Evolutionary conservation across 2,113 vertebrate species (phyloP).

Genomic region (Cryptotis parvus): DNA sequence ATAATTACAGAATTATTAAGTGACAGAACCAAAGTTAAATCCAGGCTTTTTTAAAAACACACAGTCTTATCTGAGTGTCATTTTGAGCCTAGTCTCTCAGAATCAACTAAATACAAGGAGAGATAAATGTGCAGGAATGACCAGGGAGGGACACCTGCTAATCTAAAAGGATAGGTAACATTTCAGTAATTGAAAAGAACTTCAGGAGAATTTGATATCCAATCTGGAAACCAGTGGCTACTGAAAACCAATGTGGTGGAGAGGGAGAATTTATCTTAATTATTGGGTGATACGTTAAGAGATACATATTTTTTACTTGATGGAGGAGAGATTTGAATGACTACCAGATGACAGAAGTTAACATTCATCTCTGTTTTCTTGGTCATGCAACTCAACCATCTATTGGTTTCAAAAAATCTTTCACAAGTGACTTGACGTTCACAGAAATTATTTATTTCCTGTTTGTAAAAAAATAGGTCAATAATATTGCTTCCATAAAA

Average conservation of each 20-base stretch:
- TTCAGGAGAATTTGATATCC: background rate
- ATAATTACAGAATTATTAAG: background rate
- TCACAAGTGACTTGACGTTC: background rate
- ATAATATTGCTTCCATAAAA: background rate
- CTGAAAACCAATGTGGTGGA: background rate
- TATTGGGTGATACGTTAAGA: background rate
- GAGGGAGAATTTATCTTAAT: background rate
- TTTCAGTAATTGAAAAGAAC: conserved; percentile 18
- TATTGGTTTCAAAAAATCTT: background rate
- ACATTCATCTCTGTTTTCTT: background rate
- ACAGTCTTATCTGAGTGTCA: background rate
- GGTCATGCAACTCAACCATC: background rate
- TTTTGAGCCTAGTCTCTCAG: background rate
- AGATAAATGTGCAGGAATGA: background rate
- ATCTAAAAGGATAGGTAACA: background rate
- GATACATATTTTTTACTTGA: background rate
- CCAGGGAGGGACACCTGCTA: background rate
- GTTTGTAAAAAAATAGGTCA: background rate
- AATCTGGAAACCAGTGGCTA: background rate
- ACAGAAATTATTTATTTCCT: background rate
- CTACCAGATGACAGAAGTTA: background rate
- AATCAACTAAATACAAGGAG: background rate
- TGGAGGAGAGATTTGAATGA: background rate
- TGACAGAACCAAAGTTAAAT: background rate
- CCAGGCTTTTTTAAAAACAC: conserved; percentile 3